These are phyloP conservation scores for Heterodera schachtii DNA, from an alignment of 1,140 invertebrate species.

Conservation along the genomic window DNA sequence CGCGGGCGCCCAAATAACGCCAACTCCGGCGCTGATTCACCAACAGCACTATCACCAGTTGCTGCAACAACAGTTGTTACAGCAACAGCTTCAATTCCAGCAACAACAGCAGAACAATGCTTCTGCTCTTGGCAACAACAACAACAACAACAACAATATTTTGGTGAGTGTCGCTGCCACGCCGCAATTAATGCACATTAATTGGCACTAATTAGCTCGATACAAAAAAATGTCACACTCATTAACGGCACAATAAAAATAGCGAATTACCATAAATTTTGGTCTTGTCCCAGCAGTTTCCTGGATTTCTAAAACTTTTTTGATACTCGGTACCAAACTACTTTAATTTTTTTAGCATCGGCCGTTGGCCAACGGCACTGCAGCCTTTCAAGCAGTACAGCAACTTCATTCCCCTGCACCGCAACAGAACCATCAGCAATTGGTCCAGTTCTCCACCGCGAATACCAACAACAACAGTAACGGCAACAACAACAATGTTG, in stretches of 20 bases:
- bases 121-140: not conserved
- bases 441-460: constrained; percentile 40
- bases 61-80: constrained; percentile 24
- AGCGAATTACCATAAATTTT: constrained; percentile 6
- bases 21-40: constrained; percentile 1
- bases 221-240: too few species aligned
- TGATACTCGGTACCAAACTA: not conserved
- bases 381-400: not conserved
- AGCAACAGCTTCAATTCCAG: constrained; percentile 17
- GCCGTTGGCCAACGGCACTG: not conserved
- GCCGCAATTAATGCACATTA: too few species aligned
- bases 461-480: too few species aligned
- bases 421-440: constrained; percentile 20
- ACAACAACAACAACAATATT: not conserved
- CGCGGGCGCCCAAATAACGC: constrained; percentile 7
- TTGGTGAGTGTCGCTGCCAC: too few species aligned
- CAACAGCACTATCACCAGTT: constrained; percentile 33
- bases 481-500: constrained; percentile 14
- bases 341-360: not conserved
- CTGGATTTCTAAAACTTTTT: not conserved
- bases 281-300: constrained; percentile 12
- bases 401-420: not conserved
- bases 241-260: too few species aligned
- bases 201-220: too few species aligned
- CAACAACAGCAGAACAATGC: constrained; percentile 17